These are phyloP conservation scores for Porites australiensis DNA, from an alignment of 64 coral and sea anemone genomes.

Conservation along the genomic window DNA sequence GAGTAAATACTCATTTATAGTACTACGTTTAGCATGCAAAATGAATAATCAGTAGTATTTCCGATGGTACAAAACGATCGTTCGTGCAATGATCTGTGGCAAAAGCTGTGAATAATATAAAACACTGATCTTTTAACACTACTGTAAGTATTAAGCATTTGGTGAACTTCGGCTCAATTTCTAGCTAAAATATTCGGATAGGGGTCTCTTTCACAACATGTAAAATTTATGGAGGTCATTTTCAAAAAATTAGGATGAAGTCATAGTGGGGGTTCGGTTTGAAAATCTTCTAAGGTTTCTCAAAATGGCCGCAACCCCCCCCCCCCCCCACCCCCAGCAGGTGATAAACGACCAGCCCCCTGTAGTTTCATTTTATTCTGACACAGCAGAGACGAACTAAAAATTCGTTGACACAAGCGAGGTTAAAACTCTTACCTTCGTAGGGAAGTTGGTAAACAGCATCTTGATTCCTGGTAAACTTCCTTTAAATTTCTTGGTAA, in stretches of 20 bases:
- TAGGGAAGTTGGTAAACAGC: too few relatives aligned
- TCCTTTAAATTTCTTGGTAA: too few relatives aligned
- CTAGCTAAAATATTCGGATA: neutral
- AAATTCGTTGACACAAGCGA: too few relatives aligned
- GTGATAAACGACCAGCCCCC: too few relatives aligned
- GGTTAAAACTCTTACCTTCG: too few relatives aligned
- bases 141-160: neutral
- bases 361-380: too few relatives aligned
- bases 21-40: neutral
- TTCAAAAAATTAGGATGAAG: neutral
- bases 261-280: neutral
- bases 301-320: too few relatives aligned
- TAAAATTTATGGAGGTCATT: neutral
- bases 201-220: neutral
- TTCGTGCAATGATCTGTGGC: neutral
- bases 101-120: neutral
- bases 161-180: neutral
- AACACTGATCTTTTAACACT: neutral
- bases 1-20: neutral
- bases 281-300: too few relatives aligned
- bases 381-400: too few relatives aligned
- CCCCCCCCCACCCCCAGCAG: too few relatives aligned
- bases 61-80: neutral
- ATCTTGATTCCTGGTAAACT: too few relatives aligned
- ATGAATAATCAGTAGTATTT: neutral